These are phyloP conservation scores for Manacus vitellinus DNA, from an alignment of 2,113 vertebrate species.

Conservation along the genomic window DNA sequence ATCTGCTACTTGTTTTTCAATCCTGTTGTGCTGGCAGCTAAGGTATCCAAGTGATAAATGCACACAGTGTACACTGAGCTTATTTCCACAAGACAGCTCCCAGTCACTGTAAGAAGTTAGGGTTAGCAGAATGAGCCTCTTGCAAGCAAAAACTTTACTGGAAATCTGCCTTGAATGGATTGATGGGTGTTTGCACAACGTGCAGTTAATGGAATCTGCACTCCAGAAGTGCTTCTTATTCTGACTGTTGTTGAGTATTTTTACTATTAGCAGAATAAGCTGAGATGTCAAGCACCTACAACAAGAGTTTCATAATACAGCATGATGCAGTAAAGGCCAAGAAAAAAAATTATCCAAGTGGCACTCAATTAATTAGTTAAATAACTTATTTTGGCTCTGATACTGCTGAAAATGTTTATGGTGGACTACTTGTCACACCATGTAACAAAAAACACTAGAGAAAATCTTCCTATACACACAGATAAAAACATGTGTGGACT, in stretches of 20 bases:
- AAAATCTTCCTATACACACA: neutral
- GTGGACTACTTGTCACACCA: neutral
- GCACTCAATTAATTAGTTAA: neutral
- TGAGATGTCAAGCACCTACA: neutral
- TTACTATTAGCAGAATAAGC: neutral
- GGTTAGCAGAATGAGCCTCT: neutral
- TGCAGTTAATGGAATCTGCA: neutral
- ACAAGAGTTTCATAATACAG: neutral
- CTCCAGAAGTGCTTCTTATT: neutral
- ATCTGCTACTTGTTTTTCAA: neutral
- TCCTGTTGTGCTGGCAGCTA: neutral
- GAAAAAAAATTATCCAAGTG: neutral
- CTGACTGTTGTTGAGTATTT: neutral
- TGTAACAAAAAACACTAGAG: neutral
- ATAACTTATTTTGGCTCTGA: neutral
- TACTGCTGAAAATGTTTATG: neutral
- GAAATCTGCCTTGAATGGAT: neutral
- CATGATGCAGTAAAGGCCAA: neutral
- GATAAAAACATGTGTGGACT: neutral
- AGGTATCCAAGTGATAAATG: neutral
- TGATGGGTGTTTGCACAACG: neutral
- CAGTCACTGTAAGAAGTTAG: neutral
- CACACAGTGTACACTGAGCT: neutral
- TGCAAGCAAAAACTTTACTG: neutral
- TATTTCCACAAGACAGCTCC: neutral